Evolutionary conservation across 2,797 vertebrate genomes (phyloP).

Genomic region (Brachyalestes nurse): DNA sequence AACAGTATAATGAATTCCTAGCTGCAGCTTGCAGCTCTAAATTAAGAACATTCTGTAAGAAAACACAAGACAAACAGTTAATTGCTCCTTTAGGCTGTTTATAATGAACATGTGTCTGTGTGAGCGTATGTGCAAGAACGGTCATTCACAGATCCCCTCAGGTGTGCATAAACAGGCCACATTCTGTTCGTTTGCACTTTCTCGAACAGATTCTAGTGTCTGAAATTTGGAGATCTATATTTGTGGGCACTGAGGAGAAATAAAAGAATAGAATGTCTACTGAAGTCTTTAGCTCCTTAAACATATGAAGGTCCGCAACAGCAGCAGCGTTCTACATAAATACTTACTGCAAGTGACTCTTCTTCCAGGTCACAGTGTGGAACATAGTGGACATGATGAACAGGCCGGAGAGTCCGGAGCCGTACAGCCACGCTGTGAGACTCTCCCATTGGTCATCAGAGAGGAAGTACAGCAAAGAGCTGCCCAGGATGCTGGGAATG

Average conservation of each 20-base stretch:
- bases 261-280: background rate
- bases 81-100: slow-evolving; percentile 36
- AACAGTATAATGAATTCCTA: background rate
- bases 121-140: background rate
- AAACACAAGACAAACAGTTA: slow-evolving; percentile 10
- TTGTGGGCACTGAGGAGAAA: background rate
- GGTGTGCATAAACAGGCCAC: background rate
- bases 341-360: slow-evolving; percentile 89
- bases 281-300: background rate
- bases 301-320: background rate
- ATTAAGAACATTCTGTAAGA: background rate
- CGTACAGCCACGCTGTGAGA: slow-evolving; percentile 82
- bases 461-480: slow-evolving; percentile 88
- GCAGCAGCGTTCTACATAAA: slow-evolving; percentile 25
- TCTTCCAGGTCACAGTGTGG: slow-evolving; percentile 95
- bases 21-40: background rate
- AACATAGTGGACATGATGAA: slow-evolving; percentile 94
- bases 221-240: background rate
- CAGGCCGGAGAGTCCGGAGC: slow-evolving; percentile 88
- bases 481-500: slow-evolving; percentile 91
- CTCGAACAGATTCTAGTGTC: background rate
- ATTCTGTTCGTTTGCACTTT: background rate
- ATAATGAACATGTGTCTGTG: slow-evolving; percentile 36
- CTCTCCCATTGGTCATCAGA: slow-evolving; percentile 90
- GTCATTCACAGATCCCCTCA: background rate